phyloP scores from a whole-genome alignment of 23 tunicate species.

The Corella eumyota region DNA sequence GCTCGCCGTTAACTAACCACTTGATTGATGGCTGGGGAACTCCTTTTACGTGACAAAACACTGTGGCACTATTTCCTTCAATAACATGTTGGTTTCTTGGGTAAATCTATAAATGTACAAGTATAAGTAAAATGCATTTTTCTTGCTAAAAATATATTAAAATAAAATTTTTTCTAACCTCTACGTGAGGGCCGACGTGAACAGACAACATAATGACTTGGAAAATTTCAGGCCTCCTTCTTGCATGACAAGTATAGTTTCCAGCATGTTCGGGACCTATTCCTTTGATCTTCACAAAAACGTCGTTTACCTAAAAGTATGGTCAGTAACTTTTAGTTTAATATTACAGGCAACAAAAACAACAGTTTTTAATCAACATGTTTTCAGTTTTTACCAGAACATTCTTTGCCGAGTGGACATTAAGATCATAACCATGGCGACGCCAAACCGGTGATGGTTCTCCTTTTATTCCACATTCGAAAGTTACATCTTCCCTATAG shows the following conservation, averaged over 20 bases:
- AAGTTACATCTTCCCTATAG: conserved; percentile 10
- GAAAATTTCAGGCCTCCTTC: conserved; percentile 15
- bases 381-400: too few species aligned
- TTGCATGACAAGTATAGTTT: conserved; percentile 53
- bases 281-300: background rate
- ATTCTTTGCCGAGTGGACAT: too few species aligned
- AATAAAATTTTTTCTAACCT: conserved; percentile 18
- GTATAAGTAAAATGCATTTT: too few species aligned
- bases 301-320: conserved; percentile 33
- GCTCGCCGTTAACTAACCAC: conserved; percentile 48
- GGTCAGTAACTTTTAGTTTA: too few species aligned
- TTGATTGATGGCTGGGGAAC: conserved; percentile 49
- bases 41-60: conserved; percentile 43
- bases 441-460: conserved; percentile 60
- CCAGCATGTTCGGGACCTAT: conserved; percentile 31
- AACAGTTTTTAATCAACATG: too few species aligned
- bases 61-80: conserved; percentile 34
- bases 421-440: conserved; percentile 20
- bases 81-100: conserved; percentile 33
- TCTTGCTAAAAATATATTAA: background rate
- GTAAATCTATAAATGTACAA: conserved; percentile 32
- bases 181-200: conserved; percentile 21
- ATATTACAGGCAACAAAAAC: too few species aligned
- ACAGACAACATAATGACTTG: conserved; percentile 47
- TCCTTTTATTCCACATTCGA: conserved; percentile 64